Percentiles rank a stretch among this genome's conserved stretches.
These are phyloP conservation scores for Drosophila recens DNA, from an alignment of 2,888 invertebrate species.

Conservation along the genomic window DNA sequence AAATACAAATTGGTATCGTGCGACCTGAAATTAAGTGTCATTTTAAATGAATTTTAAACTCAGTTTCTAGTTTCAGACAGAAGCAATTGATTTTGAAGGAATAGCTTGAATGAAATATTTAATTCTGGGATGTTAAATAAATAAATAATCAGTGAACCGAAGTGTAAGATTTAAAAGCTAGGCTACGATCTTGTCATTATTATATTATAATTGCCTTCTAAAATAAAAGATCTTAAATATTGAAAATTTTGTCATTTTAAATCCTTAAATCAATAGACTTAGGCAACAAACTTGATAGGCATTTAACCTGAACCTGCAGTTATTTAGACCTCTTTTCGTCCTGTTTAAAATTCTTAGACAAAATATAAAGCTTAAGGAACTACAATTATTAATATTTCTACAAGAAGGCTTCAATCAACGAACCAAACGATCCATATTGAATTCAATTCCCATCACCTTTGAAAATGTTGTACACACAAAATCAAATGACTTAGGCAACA, in stretches of 20 bases:
- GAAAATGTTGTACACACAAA: background rate
- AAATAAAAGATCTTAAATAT: no score
- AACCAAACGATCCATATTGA: background rate
- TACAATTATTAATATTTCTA: conserved; percentile 4
- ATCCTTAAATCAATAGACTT: background rate
- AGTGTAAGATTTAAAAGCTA: no score
- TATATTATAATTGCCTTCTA: no score
- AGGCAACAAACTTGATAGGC: conserved; percentile 11
- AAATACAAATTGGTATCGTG: conserved; percentile 14
- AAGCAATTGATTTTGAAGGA: background rate
- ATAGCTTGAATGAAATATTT: no score
- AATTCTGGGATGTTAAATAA: no score
- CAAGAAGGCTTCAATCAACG: background rate
- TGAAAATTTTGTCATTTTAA: no score
- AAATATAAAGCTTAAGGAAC: conserved; percentile 27
- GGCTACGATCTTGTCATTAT: no score
- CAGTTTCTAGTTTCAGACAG: no score
- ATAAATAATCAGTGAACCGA: no score
- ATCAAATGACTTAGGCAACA: conserved; percentile 37
- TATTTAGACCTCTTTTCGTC: no score
- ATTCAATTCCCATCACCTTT: background rate
- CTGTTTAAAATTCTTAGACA: background rate
- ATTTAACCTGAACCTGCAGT: background rate
- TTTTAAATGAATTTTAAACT: background rate
- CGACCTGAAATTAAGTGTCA: conserved; percentile 6